These are phyloP conservation scores for Podarcis cretensis DNA, from an alignment of 2,113 vertebrate species.

Conservation along the genomic window DNA sequence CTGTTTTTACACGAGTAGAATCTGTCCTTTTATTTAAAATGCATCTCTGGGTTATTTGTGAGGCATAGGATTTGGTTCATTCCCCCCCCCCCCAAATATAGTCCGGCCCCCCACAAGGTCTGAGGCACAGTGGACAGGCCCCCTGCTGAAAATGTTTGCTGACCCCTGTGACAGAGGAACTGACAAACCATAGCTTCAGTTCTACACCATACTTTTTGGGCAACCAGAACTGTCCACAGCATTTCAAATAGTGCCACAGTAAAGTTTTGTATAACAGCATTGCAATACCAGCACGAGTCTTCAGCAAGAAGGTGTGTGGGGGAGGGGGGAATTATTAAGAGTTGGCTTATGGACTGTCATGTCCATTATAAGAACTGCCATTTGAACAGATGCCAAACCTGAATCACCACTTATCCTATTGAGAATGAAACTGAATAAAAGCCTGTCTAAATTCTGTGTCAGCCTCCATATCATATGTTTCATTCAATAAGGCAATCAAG, in stretches of 20 bases:
- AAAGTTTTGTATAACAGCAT: too few relatives aligned
- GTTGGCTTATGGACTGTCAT: neutral
- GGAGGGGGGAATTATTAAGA: neutral
- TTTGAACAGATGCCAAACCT: conserved; percentile 58
- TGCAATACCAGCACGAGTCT: too few relatives aligned
- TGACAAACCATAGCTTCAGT: too few relatives aligned
- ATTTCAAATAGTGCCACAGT: neutral
- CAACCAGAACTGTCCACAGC: neutral
- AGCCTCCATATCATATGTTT: conserved; percentile 41
- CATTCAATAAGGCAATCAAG: conserved; percentile 69
- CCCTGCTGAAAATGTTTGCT: too few relatives aligned
- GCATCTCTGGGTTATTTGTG: too few relatives aligned
- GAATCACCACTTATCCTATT: conserved; percentile 53
- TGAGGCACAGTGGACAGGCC: too few relatives aligned
- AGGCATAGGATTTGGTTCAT: too few relatives aligned
- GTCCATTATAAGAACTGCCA: conserved; percentile 54
- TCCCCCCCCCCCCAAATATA: too few relatives aligned
- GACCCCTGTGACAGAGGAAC: too few relatives aligned
- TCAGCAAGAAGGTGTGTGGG: neutral
- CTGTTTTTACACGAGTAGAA: too few relatives aligned
- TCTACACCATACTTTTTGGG: neutral
- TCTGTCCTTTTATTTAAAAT: too few relatives aligned
- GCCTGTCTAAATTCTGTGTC: conserved; percentile 40
- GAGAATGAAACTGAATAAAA: conserved; percentile 47
- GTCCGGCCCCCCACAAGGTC: too few relatives aligned